Evolutionary conservation across 2,797 vertebrate species (phyloP).

Genomic region (Paedocypris micromegethes): DNA sequence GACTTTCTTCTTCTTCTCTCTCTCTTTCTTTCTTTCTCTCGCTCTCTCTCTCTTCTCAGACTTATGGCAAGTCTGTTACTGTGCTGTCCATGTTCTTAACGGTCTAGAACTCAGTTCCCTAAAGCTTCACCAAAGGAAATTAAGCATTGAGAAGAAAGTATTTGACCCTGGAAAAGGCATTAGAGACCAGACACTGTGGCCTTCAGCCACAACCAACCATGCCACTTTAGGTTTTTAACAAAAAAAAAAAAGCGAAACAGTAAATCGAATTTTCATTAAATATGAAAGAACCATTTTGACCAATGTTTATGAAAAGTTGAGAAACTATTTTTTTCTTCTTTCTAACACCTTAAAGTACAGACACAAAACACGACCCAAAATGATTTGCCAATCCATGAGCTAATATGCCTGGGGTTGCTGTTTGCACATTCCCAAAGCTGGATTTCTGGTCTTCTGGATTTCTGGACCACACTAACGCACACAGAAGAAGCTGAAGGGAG

Average conservation of each 20-base stretch:
- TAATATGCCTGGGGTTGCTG: neutral
- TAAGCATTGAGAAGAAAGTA: conserved; percentile 63
- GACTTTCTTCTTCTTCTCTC: conserved; percentile 50
- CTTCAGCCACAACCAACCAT: conserved; percentile 42
- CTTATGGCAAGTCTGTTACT: conserved; percentile 54
- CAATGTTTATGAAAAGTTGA: conserved; percentile 13
- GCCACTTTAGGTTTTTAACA: conserved; percentile 29
- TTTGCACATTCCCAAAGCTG: neutral
- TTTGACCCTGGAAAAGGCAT: conserved; percentile 70
- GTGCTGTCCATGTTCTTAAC: conserved; percentile 57
- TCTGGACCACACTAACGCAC: too few species aligned
- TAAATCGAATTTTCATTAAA: conserved; percentile 47
- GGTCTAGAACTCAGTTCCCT: conserved; percentile 59
- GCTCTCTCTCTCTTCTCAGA: conserved; percentile 47
- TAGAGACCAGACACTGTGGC: conserved; percentile 45
- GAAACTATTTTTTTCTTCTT: conserved; percentile 34
- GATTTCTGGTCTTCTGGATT: too few species aligned
- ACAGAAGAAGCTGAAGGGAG: too few species aligned
- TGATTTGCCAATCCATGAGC: neutral
- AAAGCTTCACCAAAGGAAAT: conserved; percentile 61
- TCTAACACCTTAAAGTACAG: conserved; percentile 30
- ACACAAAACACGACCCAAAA: neutral
- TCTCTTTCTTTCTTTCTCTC: conserved; percentile 46
- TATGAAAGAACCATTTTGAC: conserved; percentile 30
- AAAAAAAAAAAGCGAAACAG: conserved; percentile 35